Percentiles rank a stretch among this genome's conserved stretches.
Evolutionary conservation across 2,113 vertebrate species (phyloP).

Genomic region (Irena cyanogastra): DNA sequence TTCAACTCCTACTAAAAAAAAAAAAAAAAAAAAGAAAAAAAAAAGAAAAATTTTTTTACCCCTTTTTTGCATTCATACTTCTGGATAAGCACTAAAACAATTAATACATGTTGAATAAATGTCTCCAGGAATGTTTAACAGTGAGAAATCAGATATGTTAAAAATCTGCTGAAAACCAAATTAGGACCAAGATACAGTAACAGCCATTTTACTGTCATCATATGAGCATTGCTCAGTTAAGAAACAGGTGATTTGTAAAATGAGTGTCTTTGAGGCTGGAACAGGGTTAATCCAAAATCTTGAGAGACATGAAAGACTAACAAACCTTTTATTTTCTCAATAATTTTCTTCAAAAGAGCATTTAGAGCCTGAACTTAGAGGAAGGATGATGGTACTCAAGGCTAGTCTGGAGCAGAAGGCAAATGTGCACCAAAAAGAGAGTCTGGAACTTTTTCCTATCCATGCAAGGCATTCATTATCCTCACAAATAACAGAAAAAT

Average conservation of each 20-base stretch:
- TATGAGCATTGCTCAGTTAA: background rate
- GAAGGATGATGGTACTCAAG: background rate
- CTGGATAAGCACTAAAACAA: background rate
- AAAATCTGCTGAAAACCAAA: background rate
- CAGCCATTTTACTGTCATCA: background rate
- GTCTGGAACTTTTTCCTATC: conserved; percentile 16
- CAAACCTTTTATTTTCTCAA: background rate
- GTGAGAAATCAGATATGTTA: background rate
- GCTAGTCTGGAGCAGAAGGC: background rate
- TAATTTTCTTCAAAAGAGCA: background rate
- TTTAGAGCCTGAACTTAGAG: background rate
- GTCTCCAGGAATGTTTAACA: background rate
- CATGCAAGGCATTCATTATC: conserved; percentile 44
- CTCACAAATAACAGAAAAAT: conserved; percentile 56
- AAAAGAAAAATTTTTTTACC: no score
- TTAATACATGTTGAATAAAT: background rate
- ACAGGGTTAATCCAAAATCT: background rate
- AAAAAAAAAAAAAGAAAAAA: no score
- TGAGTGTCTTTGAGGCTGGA: background rate
- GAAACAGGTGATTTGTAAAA: background rate
- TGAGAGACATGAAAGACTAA: background rate
- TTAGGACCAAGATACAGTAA: background rate
- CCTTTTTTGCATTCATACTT: background rate
- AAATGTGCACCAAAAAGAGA: background rate
- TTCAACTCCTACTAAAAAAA: background rate